Percentiles rank a stretch among this genome's conserved stretches.
Conservation (phyloP, 2,888 invertebrate genomes). For the Carabus problematicus region DNA sequence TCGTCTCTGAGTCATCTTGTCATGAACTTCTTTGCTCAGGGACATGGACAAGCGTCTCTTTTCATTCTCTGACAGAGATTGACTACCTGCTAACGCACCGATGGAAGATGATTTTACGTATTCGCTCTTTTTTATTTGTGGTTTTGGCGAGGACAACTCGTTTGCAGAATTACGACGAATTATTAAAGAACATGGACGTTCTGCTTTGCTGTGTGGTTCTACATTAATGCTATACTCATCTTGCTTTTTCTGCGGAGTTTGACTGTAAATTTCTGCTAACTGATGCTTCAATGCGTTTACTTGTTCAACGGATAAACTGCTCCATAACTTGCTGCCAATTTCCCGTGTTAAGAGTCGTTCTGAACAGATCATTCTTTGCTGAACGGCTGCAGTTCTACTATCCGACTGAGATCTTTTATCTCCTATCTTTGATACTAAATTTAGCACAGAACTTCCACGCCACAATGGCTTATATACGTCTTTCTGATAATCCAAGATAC, state of each 20-base stretch:
- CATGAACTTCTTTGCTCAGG: conserved; percentile 75
- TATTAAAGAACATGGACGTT: conserved; percentile 50
- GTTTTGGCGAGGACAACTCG: conserved; percentile 43
- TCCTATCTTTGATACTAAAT: conserved; percentile 76
- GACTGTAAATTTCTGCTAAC: conserved; percentile 80
- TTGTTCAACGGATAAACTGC: conserved; percentile 84
- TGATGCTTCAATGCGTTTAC: conserved; percentile 81
- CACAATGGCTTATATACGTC: conserved; percentile 83
- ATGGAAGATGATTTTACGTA: conserved; percentile 66
- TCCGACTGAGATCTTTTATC: conserved; percentile 64
- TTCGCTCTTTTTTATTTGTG: conserved; percentile 51
- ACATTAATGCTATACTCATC: conserved; percentile 27
- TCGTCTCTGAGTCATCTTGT: conserved; percentile 64
- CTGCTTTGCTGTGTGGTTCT: conserved; percentile 34
- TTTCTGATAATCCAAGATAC: conserved; percentile 61
- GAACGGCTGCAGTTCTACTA: conserved; percentile 53
- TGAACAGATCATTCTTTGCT: conserved; percentile 51
- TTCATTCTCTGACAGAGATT: conserved; percentile 68
- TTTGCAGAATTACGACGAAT: conserved; percentile 61
- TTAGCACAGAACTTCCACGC: conserved; percentile 83
- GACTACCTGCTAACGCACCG: conserved; percentile 60
- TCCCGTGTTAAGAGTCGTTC: conserved; percentile 61
- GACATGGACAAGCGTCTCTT: conserved; percentile 76
- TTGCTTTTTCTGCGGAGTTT: conserved; percentile 57
- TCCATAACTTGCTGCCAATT: conserved; percentile 80